Percentiles rank a stretch among this genome's conserved stretches.
Evolutionary conservation across 2,888 invertebrate genomes (phyloP).

Genomic region (Lasioglossum marginatum): DNA sequence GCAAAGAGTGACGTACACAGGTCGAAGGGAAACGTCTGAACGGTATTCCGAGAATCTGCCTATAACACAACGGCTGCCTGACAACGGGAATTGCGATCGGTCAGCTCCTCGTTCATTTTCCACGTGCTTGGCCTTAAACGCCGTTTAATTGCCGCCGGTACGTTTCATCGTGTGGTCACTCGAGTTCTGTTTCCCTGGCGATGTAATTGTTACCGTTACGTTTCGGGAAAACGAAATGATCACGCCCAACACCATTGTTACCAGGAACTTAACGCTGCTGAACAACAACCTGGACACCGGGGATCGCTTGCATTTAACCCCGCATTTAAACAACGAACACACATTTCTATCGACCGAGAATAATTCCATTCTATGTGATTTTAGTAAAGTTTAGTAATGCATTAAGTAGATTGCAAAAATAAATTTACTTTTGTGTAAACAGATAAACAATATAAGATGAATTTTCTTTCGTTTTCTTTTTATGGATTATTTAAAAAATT

Average conservation of each 20-base stretch:
- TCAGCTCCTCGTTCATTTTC: constrained; percentile 69
- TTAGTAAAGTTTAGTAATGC: no score
- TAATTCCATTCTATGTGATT: no score
- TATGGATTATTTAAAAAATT: neutral
- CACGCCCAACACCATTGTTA: constrained; percentile 31
- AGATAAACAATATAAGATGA: neutral
- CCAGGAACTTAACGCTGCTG: neutral
- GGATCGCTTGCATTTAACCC: neutral
- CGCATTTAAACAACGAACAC: neutral
- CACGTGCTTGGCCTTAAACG: constrained; percentile 63
- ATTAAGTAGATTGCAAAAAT: no score
- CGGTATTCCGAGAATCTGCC: constrained; percentile 53
- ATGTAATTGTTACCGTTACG: constrained; percentile 46
- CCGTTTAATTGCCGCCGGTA: constrained; percentile 61
- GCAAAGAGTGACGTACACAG: neutral
- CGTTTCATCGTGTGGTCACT: constrained; percentile 56
- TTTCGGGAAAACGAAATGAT: constrained; percentile 58
- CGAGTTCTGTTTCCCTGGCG: constrained; percentile 45
- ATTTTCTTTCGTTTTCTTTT: neutral
- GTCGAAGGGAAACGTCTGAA: constrained; percentile 25
- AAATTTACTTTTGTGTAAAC: no score
- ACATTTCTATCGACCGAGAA: no score
- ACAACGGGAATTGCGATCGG: constrained; percentile 60
- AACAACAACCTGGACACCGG: neutral
- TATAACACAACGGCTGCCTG: constrained; percentile 45